Base-by-base conservation (phyloP, 1,140 invertebrate genomes). In the Drepana arcuata region DNA sequence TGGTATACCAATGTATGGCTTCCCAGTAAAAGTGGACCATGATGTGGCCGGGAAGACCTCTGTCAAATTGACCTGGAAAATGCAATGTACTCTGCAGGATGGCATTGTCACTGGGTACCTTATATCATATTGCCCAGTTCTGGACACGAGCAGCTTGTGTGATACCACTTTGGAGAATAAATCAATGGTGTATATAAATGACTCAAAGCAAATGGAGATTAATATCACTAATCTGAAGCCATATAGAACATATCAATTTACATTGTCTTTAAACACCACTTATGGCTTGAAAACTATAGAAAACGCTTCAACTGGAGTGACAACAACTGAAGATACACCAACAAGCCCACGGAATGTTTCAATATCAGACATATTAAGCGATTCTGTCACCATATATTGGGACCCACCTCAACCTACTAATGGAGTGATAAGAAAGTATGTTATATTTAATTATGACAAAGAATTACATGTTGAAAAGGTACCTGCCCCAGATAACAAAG, bases 211-310 rank as follows among this genome's bases (percentile, higher is more conserved):
- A 34, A 71, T 50, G 52, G 30, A 62, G 50, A 82, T 70, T 0
- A 88, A 84, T 7, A 85, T 89, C 18, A 80, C 77, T 18, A 70
- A 80, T 16, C 69, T 96, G 16, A 86, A 87, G 37, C 93, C 94
- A 2, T 95, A 89, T 59, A 93, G 91, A 3, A 89, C 89, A 0
- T 96, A 96, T 63, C 89, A 86, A 58, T 80, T 96, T 4, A 86
- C 85, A 2, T 86, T 95, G 13, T 80, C 90, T 7, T 88, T 94
- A 31, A 85, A 90, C 34, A 95, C 92, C 1, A 88, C 86, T 43
- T 87, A 88, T 53, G 92, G 90, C 1, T 85, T 90, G 63, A 75
- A 69, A 48, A 91, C 92, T 11, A 85, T 89, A 15, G 78, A 83
- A 43, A 94, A 92, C 74, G 86, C 91, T 57, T 81, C 86, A 2